These are phyloP conservation scores for Labroides dimidiatus DNA, from an alignment of 2,797 vertebrate genomes.

Conservation along the genomic window DNA sequence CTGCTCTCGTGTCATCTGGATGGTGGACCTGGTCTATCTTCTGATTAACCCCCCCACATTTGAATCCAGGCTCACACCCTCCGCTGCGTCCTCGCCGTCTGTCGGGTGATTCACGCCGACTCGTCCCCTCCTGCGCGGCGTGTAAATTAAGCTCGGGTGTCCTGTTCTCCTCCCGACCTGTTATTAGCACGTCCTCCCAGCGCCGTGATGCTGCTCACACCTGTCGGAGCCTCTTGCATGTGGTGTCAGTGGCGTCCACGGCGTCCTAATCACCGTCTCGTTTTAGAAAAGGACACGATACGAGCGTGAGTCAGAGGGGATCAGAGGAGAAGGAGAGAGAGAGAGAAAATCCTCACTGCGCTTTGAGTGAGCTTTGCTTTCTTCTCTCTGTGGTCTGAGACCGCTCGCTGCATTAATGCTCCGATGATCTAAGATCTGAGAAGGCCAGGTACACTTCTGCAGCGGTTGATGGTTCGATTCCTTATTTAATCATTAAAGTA, in stretches of 20 bases:
- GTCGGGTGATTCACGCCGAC: conserved; percentile 70
- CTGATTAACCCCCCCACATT: conserved; percentile 69
- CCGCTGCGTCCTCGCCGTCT: conserved; percentile 33
- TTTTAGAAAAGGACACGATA: conserved; percentile 33
- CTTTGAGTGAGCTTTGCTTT: not conserved
- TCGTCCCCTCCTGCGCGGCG: conserved; percentile 58
- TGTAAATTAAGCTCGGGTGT: conserved; percentile 60
- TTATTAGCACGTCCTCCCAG: conserved; percentile 56
- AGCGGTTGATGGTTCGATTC: too few relatives aligned
- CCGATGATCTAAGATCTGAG: not conserved
- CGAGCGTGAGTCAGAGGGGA: conserved; percentile 29
- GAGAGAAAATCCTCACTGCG: not conserved
- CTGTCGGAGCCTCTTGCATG: conserved; percentile 48
- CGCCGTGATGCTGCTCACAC: conserved; percentile 38
- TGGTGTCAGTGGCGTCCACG: not conserved
- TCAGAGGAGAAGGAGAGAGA: conserved; percentile 14
- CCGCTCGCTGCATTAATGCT: not conserved
- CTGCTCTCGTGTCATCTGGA: conserved; percentile 30
- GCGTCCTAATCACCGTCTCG: conserved; percentile 41
- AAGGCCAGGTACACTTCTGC: too few relatives aligned
- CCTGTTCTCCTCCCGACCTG: conserved; percentile 5
- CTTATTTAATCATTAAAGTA: too few relatives aligned
- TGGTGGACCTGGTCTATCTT: not conserved
- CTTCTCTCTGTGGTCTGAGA: not conserved
- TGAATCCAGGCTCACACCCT: conserved; percentile 78